These are phyloP conservation scores for Sternarchorhynchus goeldii DNA, from an alignment of 2,797 vertebrate genomes.

Conservation along the genomic window DNA sequence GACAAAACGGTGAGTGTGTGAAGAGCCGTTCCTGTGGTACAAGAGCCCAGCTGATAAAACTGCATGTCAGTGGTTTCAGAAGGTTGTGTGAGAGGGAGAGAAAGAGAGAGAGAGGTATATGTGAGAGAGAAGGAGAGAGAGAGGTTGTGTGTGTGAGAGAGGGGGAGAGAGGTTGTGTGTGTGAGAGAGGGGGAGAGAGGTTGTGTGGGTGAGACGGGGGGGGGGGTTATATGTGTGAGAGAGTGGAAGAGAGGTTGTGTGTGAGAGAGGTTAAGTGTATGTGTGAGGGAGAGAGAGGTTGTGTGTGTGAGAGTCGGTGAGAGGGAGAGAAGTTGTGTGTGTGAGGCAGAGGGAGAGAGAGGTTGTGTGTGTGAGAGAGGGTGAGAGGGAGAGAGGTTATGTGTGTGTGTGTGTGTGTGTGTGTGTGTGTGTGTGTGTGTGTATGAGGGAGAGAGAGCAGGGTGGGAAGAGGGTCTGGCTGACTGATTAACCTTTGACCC, in stretches of 20 bases:
- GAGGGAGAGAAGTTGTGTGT: conserved; percentile 3
- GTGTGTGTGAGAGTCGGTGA: neutral
- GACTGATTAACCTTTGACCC: conserved; percentile 74
- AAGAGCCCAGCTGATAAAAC: conserved; percentile 15
- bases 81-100: conserved; percentile 3
- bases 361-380: neutral
- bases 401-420: neutral
- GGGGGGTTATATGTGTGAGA: neutral
- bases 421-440: neutral
- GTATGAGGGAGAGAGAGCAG: conserved; percentile 18
- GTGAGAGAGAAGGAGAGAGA: neutral
- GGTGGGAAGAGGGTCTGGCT: conserved; percentile 57
- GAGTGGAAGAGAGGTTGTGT: too few relatives aligned
- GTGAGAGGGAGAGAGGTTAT: neutral
- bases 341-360: neutral
- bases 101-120: neutral
- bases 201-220: neutral
- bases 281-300: conserved; percentile 6
- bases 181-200: neutral
- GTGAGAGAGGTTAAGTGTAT: neutral
- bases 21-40: neutral
- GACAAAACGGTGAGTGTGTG: neutral
- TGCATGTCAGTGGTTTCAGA: conserved; percentile 32
- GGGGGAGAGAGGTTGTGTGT: neutral
- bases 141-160: neutral